A percentile compares a stretch with the other conserved stretches of the same genome.
Conservation (phyloP, 2,113 vertebrate species). For the Addax nasomaculatus region DNA sequence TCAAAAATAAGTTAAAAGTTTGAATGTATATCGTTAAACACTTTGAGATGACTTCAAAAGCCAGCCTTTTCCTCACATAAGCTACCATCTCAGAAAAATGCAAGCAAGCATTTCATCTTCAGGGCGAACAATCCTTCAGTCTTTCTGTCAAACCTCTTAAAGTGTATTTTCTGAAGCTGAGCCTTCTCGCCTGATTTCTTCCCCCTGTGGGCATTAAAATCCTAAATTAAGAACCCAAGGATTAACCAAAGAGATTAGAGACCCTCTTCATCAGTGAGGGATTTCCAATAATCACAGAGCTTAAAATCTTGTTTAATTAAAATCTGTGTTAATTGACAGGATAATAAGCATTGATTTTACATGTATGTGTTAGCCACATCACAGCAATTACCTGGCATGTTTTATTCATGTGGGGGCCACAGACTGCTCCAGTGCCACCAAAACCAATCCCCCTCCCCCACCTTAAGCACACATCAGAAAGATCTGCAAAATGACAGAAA, state of each 20-base stretch:
- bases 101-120: background rate
- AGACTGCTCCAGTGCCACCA: conserved; percentile 54
- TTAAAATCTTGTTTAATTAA: conserved; percentile 75
- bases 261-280: conserved; percentile 39
- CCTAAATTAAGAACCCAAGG: background rate
- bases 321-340: conserved; percentile 76
- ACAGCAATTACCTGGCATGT: conserved; percentile 72
- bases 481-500: conserved; percentile 74
- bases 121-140: background rate
- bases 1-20: background rate
- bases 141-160: background rate
- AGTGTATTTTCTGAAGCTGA: background rate
- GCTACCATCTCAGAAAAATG: background rate
- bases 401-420: conserved; percentile 74
- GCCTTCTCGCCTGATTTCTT: background rate
- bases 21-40: background rate
- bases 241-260: conserved; percentile 14
- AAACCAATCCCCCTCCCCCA: conserved; percentile 70
- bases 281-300: conserved; percentile 62
- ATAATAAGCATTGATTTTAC: conserved; percentile 74
- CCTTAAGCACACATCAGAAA: conserved; percentile 65
- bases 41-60: background rate
- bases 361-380: conserved; percentile 63
- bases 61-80: background rate
- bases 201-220: background rate